Evolutionary conservation across 64 coral and sea anemone genomes (phyloP).

Genomic region (Montipora capricornis): DNA sequence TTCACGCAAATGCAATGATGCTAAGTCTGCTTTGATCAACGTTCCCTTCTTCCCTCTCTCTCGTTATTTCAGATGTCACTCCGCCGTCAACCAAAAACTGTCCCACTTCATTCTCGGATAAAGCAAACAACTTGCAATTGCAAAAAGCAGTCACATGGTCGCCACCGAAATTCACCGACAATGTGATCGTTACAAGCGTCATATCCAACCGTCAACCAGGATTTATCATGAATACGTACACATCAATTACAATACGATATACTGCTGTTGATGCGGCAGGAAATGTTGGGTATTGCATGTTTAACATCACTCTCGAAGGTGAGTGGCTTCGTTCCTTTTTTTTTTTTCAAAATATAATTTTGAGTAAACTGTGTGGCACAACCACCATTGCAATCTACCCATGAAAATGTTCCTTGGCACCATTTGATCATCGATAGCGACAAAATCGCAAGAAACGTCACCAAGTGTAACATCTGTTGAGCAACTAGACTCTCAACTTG

Average conservation of each 20-base stretch:
- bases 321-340: neutral
- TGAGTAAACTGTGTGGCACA: neutral
- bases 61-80: constrained; percentile 70
- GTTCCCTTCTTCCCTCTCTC: neutral
- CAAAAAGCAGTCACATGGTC: constrained; percentile 67
- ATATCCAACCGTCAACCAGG: constrained; percentile 84
- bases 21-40: too few species aligned
- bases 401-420: too few species aligned
- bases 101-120: constrained; percentile 51
- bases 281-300: constrained; percentile 79
- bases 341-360: too few species aligned
- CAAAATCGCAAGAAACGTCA: too few species aligned
- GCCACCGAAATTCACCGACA: constrained; percentile 90
- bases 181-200: constrained; percentile 73
- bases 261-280: constrained; percentile 81
- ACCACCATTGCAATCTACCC: too few species aligned
- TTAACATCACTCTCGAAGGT: constrained; percentile 85
- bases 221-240: constrained; percentile 65
- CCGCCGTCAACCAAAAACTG: constrained; percentile 64
- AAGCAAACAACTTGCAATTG: constrained; percentile 25
- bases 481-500: too few species aligned
- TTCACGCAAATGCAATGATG: too few species aligned
- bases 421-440: too few species aligned
- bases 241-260: constrained; percentile 86
- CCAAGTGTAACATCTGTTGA: too few species aligned